Base-by-base conservation (phyloP, 1,140 invertebrate genomes). In the Leucophenga varia region DNA sequence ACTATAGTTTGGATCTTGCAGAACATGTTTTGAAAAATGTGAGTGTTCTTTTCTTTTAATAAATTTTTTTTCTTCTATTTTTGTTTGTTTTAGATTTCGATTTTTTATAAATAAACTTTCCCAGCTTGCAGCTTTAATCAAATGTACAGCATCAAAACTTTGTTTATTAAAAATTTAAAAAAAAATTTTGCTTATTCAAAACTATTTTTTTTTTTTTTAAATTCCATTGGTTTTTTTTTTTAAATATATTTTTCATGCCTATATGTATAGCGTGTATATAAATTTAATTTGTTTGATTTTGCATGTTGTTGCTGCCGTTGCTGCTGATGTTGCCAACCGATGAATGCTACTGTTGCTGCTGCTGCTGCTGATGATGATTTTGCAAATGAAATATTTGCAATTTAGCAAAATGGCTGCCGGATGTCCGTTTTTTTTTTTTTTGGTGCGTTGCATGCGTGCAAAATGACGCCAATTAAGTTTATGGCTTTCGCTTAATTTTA, bases 331-430 rank as follows among this genome's bases (percentile, higher is more conserved):
- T 67, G n/a, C n/a, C n/a, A n/a, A n/a, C n/a, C n/a, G n/a, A n/a
- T n/a, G n/a, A n/a, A n/a, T 42, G 59, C 63, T 52, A 53, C 53
- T 47, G 49, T 65, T 67, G 63, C 63, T 63, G 63, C 55, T 55
- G 48, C 52, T 49, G 59, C 38, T 59, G 63, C 64, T 67, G 63
- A 63, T 67, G 63, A 67, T 67, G n/a, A n/a, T n/a, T n/a, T n/a
- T n/a, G 64, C 63, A 63, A 59, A 63, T 67, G 58, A 67, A 67
- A 67, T 67, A 67, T 67, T 67, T 67, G 63, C 63, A 67, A 67
- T 68, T 67, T 67, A 63, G 63, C 63, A 67, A 67, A 67, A 67
- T 63, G 55, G n/a, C n/a, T 54, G 57, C 53, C 56, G 63, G 56
- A 67, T 64, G 63, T 37, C 22, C 46, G 39, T 39, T 42, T 46